Evolutionary conservation across 2,888 invertebrate genomes (phyloP), one percentile per base, ranked within the genome.

Genomic region (Drosophila nr. medialis): DNA sequence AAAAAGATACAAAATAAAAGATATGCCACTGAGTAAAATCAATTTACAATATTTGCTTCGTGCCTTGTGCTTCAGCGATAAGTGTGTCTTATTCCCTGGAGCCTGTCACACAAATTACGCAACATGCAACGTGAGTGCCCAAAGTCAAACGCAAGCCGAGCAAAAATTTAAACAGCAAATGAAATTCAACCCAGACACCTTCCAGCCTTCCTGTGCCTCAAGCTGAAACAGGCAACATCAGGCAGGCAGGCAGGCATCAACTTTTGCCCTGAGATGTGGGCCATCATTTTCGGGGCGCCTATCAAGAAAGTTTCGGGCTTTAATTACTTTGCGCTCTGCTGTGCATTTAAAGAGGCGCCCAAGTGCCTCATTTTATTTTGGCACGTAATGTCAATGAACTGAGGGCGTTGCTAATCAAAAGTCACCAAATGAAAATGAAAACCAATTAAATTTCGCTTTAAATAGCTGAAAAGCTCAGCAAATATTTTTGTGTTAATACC

Each of bases 361-460:
- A 64, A 51, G 70, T 63, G 80, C 54, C 72, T 69, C 80, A 67
- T 81, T 81, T 55, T 27, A 59, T 59, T 60, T 68, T 32, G 45
- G 72, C 89, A 85, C 87, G 89, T 81, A 69, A 70, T 72, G 82
- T 50, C 75, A 61, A 64, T 83, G 81, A 81, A 73, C 54, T 59
- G 56, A 30, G 61, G 58, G 64, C 63, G 68, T 45, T 60, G 49
- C 36, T 67, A 82, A 77, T 66, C 75, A 86, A 84, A 75, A 45
- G 49, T 62, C 48, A 60, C 55, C 64, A 75, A 64, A 64, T 49
- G 34, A 50, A 48, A 74, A 67, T 40, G 63, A 38, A 80, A 81
- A 71, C 66, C 90, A 87, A 84, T 89, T 84, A 87, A 85, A 78
- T 61, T 45, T 51, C n/a, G 60, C 68, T 76, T 87, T 87, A 84